Percentiles rank a stretch among this genome's conserved stretches.
Evolutionary conservation across 1,140 invertebrate genomes (phyloP).

Genomic region (Telenomus remus): DNA sequence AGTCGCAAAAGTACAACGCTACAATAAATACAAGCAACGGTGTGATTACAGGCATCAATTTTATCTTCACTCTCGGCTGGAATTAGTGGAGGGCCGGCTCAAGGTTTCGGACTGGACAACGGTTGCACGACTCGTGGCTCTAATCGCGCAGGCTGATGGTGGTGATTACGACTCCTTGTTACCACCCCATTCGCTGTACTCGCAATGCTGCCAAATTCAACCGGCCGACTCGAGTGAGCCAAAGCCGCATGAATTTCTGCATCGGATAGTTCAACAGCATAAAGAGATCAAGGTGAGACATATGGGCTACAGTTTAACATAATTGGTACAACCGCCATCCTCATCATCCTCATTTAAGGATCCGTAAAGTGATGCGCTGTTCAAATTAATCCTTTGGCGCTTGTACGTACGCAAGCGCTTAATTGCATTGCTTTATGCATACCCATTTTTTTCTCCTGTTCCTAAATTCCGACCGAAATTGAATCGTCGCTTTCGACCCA

Average conservation of each 20-base stretch:
- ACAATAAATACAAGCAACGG: slow-evolving; percentile 28
- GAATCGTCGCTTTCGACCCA: too few relatives aligned
- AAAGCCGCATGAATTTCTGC: slow-evolving; percentile 79
- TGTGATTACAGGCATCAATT: slow-evolving; percentile 83
- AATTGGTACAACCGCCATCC: slow-evolving; percentile 9
- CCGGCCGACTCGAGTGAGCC: slow-evolving; percentile 74
- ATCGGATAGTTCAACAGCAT: slow-evolving; percentile 80
- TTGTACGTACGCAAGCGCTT: too few relatives aligned
- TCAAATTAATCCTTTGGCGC: too few relatives aligned
- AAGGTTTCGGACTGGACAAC: slow-evolving; percentile 81
- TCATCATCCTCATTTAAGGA: not conserved
- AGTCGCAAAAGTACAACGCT: slow-evolving; percentile 8
- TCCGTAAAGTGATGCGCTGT: not conserved
- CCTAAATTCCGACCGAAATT: too few relatives aligned
- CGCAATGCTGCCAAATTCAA: slow-evolving; percentile 79
- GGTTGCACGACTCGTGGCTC: slow-evolving; percentile 83
- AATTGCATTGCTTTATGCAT: too few relatives aligned
- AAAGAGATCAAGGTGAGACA: slow-evolving; percentile 74
- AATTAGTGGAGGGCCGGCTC: slow-evolving; percentile 83
- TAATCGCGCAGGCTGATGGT: slow-evolving; percentile 85
- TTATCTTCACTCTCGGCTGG: slow-evolving; percentile 86
- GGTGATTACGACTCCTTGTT: slow-evolving; percentile 81
- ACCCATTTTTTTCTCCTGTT: too few relatives aligned
- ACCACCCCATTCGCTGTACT: slow-evolving; percentile 78
- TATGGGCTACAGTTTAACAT: not conserved